phyloP scores from a whole-genome alignment of 2,113 vertebrate genomes.

The Cavia aperea region DNA sequence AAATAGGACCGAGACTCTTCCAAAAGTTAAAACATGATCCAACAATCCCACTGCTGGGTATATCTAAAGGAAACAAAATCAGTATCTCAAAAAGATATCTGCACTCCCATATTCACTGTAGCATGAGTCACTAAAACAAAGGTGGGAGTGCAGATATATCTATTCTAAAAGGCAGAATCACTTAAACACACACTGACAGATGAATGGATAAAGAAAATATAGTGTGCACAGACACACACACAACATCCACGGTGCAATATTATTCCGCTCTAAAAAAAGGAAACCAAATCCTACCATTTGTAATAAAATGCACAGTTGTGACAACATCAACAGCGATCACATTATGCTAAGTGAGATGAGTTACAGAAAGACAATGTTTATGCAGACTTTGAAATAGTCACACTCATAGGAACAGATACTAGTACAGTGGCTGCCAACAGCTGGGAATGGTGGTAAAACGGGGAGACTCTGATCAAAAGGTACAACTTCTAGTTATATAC shows the following conservation, averaged over 20 bases:
- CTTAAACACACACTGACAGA: not conserved
- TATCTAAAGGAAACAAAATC: not conserved
- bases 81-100: not conserved
- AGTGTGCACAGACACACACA: not conserved
- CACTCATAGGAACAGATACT: not conserved
- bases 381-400: not conserved
- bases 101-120: not conserved
- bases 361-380: not conserved
- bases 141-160: not conserved
- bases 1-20: not conserved
- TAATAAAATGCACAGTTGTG: not conserved
- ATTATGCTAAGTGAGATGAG: not conserved
- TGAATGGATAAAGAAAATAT: not conserved
- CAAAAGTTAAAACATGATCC: not conserved
- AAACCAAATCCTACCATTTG: not conserved
- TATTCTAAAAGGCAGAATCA: not conserved
- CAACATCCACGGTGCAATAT: not conserved
- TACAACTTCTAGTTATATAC: not conserved
- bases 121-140: not conserved
- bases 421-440: not conserved
- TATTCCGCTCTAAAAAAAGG: not conserved
- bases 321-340: not conserved
- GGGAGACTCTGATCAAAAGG: not conserved
- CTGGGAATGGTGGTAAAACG: not conserved
- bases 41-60: not conserved